Percentiles rank a stretch among this genome's conserved stretches.
phyloP scores from a whole-genome alignment of 2,797 vertebrate species.

The Gadopsis marmoratus region DNA sequence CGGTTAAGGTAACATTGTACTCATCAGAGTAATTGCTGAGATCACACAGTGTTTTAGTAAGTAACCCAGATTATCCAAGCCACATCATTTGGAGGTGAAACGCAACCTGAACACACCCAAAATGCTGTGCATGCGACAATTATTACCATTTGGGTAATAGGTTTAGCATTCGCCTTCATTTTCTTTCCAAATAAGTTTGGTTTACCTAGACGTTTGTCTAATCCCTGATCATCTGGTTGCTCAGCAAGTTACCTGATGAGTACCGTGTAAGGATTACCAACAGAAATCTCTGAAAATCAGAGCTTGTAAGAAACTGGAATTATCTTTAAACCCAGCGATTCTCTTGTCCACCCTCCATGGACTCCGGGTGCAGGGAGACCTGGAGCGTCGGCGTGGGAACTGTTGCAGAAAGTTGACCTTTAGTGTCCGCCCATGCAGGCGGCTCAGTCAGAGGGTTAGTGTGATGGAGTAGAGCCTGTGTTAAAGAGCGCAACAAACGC shows the following conservation, averaged over 20 bases:
- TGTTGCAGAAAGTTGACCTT: constrained; percentile 78
- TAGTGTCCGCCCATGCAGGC: constrained; percentile 46
- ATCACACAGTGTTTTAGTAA: background rate
- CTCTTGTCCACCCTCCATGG: constrained; percentile 3
- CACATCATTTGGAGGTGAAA: constrained; percentile 5
- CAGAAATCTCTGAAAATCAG: background rate
- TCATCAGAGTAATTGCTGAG: constrained; percentile 1
- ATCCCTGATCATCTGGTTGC: background rate
- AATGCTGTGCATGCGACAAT: background rate
- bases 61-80: background rate
- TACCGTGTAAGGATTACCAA: background rate
- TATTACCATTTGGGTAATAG: background rate
- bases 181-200: background rate
- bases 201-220: background rate
- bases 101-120: background rate
- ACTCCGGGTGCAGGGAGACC: constrained; percentile 15
- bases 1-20: background rate
- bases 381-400: constrained; percentile 39
- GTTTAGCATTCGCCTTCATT: background rate
- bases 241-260: constrained; percentile 22
- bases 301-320: constrained; percentile 1
- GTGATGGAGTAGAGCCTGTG: constrained; percentile 54
- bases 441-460: constrained; percentile 59
- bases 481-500: constrained; percentile 64
- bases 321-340: background rate